Percentiles rank a stretch among this genome's conserved stretches.
Evolutionary conservation across 2,113 vertebrate species (phyloP).

Genomic region (Athene noctua): DNA sequence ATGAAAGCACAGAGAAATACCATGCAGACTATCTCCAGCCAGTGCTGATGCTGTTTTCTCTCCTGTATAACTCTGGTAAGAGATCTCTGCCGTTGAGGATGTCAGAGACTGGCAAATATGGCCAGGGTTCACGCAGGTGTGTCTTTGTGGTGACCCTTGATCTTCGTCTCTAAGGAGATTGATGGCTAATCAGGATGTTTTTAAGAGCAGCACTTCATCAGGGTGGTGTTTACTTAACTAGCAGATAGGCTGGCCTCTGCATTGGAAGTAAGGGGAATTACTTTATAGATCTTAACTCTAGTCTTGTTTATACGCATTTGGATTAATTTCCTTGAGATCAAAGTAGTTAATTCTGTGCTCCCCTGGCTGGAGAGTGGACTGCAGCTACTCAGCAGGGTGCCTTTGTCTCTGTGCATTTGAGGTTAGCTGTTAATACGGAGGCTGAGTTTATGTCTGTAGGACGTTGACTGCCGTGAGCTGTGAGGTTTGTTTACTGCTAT

Average conservation of each 20-base stretch:
- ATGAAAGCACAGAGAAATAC: neutral
- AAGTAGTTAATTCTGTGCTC: neutral
- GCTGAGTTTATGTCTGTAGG: neutral
- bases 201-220: neutral
- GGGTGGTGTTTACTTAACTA: neutral
- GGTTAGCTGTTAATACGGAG: neutral
- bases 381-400: neutral
- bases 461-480: neutral
- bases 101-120: neutral
- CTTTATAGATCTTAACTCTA: neutral
- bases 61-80: neutral
- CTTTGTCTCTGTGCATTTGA: neutral
- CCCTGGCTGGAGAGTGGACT: neutral
- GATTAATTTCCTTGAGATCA: constrained; percentile 39
- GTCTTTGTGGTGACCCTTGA: neutral
- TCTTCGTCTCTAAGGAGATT: neutral
- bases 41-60: neutral
- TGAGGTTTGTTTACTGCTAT: neutral
- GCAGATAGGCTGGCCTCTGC: neutral
- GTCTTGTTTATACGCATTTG: constrained; percentile 1
- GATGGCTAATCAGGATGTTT: neutral
- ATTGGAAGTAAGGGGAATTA: neutral
- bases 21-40: neutral
- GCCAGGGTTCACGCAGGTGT: neutral
- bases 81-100: neutral